A percentile compares a stretch with the other conserved stretches of the same genome.
These are phyloP conservation scores for Brachycybe producta DNA, from an alignment of 2,888 invertebrate species.

Conservation along the genomic window DNA sequence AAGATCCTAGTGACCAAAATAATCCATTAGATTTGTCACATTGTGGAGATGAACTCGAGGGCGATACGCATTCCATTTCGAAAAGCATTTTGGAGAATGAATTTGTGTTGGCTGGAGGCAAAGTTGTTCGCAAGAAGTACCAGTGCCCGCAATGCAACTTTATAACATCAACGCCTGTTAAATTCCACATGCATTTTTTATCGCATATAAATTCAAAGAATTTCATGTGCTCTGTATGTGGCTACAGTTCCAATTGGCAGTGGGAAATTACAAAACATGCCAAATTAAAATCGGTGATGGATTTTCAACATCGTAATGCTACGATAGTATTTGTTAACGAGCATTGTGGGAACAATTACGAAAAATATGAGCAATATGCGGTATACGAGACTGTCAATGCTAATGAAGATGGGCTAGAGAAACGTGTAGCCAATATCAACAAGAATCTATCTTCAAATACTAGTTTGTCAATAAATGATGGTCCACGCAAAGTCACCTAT, in stretches of 20 bases:
- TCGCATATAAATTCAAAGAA: conserved; percentile 82
- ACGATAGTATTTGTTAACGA: conserved; percentile 79
- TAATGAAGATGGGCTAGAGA: neutral
- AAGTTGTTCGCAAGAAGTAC: conserved; percentile 39
- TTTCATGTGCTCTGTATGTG: conserved; percentile 87
- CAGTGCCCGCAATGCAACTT: conserved; percentile 85
- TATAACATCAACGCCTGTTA: conserved; percentile 82
- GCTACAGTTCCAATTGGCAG: conserved; percentile 88
- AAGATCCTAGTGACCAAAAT: too few species aligned
- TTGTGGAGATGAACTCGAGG: neutral
- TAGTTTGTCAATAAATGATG: neutral
- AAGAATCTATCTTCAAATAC: neutral
- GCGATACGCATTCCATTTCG: neutral
- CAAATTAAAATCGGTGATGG: conserved; percentile 70
- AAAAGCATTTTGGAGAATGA: neutral
- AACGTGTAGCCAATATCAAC: neutral
- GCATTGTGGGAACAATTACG: conserved; percentile 77
- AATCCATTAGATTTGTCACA: conserved; percentile 8
- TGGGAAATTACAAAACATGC: conserved; percentile 96
- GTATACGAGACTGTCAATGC: conserved; percentile 11
- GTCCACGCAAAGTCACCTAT: conserved; percentile 36
- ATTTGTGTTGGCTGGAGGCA: neutral
- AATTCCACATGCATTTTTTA: conserved; percentile 86
- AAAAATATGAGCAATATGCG: conserved; percentile 74
- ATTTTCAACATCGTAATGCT: conserved; percentile 54